Conservation (phyloP, 53 echinoderm and acorn worm species). For the Crossaster papposus region DNA sequence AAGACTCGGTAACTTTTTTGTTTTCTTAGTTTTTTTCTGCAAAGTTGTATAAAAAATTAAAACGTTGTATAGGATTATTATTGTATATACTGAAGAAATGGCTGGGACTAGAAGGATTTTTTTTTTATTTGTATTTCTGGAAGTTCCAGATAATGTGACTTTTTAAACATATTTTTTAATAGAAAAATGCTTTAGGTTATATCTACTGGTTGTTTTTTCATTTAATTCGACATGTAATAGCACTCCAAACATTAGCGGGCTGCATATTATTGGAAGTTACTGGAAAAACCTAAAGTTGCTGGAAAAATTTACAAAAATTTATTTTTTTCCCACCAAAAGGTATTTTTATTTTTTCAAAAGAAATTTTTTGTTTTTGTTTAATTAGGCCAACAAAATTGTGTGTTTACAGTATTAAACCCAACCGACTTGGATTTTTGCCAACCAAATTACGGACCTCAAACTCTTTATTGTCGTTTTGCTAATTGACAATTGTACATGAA, state of each 20-base stretch:
- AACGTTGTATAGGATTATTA: constrained; percentile 49
- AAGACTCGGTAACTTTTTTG: constrained; percentile 62
- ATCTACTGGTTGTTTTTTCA: neutral
- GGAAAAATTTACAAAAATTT: no score
- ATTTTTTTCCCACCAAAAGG: no score
- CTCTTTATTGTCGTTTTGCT: no score
- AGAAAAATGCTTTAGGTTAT: neutral
- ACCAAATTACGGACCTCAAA: no score
- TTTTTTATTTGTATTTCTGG: constrained; percentile 16
- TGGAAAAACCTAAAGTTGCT: no score
- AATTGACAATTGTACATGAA: no score
- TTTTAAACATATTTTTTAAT: neutral
- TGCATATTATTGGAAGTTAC: neutral
- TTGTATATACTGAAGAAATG: constrained; percentile 58
- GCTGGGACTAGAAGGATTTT: constrained; percentile 30
- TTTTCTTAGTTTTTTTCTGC: no score
- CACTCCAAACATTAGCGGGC: neutral
- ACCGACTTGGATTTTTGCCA: no score
- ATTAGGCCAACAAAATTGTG: no score
- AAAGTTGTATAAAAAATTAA: constrained; percentile 52
- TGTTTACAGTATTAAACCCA: no score
- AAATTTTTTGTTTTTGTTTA: no score
- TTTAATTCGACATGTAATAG: neutral
- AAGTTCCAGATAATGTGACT: neutral
- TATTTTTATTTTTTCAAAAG: no score